These are phyloP conservation scores for Linnaemya vulpina DNA, from an alignment of 2,888 invertebrate species.

Conservation along the genomic window DNA sequence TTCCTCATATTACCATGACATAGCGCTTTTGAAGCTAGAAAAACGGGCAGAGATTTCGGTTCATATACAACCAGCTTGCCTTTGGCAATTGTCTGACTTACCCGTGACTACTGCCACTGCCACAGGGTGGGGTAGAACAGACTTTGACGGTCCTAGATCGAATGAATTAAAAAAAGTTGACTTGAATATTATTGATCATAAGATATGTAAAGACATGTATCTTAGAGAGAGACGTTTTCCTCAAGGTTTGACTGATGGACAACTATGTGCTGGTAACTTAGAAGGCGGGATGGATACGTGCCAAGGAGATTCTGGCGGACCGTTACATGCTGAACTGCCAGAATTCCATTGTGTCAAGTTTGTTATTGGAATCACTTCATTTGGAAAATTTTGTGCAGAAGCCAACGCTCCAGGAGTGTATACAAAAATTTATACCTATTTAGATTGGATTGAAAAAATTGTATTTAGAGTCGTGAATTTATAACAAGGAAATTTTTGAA, in stretches of 20 bases:
- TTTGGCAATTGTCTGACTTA: conserved; percentile 80
- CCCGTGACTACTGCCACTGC: conserved; percentile 77
- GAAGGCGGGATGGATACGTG: conserved; percentile 82
- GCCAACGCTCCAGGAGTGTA: conserved; percentile 81
- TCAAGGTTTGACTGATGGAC: conserved; percentile 81
- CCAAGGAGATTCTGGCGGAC: conserved; percentile 82
- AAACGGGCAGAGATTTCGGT: conserved; percentile 76
- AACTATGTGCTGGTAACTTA: conserved; percentile 83
- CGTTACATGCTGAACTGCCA: conserved; percentile 79
- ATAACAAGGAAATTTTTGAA: too few relatives aligned
- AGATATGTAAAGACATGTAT: conserved; percentile 78
- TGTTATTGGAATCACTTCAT: conserved; percentile 82
- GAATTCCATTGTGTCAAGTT: conserved; percentile 81
- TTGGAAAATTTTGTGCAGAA: conserved; percentile 82
- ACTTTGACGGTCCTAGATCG: conserved; percentile 79
- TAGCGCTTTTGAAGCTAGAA: conserved; percentile 84
- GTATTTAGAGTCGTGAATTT: conserved; percentile 75
- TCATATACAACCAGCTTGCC: conserved; percentile 81
- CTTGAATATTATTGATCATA: conserved; percentile 78
- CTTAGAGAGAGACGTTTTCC: conserved; percentile 79
- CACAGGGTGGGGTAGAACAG: conserved; percentile 82
- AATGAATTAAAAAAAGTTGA: conserved; percentile 82
- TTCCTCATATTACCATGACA: conserved; percentile 85
- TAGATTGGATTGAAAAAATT: conserved; percentile 82
- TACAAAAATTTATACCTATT: conserved; percentile 79